phyloP scores from a whole-genome alignment of 2,888 invertebrate genomes.

The Ennomos erosarius region DNA sequence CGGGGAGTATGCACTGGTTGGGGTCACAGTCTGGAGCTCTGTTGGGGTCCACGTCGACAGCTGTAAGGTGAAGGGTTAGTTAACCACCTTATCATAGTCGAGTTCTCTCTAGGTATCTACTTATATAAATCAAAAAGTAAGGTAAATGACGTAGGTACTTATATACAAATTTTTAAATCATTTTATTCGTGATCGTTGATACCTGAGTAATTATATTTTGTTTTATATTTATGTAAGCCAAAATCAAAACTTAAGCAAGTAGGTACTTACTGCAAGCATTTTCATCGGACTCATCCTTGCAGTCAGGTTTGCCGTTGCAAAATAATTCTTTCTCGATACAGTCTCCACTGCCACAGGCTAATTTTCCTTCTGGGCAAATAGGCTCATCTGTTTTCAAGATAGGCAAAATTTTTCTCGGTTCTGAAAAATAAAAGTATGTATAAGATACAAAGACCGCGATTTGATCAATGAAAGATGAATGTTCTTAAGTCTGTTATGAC shows the following conservation, averaged over 20 bases:
- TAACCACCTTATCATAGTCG: neutral
- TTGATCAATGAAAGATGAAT: neutral
- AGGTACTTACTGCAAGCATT: conserved; percentile 95
- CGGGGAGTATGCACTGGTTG: conserved; percentile 94
- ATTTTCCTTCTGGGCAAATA: conserved; percentile 94
- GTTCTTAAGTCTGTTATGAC: conserved; percentile 8
- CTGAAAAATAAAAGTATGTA: conserved; percentile 80
- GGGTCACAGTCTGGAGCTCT: conserved; percentile 96
- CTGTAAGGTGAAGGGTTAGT: conserved; percentile 74
- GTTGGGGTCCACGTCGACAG: conserved; percentile 95
- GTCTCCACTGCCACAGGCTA: conserved; percentile 96
- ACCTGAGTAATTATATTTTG: too few relatives aligned
- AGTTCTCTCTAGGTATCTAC: too few relatives aligned
- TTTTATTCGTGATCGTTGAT: too few relatives aligned
- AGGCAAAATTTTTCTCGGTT: conserved; percentile 95
- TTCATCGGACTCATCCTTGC: conserved; percentile 97
- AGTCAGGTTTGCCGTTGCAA: conserved; percentile 96
- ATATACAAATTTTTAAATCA: too few relatives aligned
- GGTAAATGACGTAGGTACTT: too few relatives aligned
- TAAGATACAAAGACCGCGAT: conserved; percentile 1
- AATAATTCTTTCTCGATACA: conserved; percentile 96
- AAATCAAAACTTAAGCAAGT: neutral
- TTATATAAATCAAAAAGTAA: too few relatives aligned
- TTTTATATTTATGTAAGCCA: too few relatives aligned
- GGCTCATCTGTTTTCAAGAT: conserved; percentile 97